Conservation (phyloP, 2,888 invertebrate genomes). For the Merodon equestris region DNA sequence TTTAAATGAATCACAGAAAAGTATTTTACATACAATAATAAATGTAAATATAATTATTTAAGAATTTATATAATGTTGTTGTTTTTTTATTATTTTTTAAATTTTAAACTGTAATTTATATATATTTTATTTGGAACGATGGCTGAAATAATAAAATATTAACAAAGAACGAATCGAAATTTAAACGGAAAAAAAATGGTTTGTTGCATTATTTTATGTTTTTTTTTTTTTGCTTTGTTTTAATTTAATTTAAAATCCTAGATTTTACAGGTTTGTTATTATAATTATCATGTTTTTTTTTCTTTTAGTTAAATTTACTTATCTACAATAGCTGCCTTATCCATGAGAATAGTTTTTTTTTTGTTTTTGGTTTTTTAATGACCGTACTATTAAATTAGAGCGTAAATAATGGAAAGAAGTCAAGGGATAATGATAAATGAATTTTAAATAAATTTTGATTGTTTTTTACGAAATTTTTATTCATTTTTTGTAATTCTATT, state of each 20-base stretch:
- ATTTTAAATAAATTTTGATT: slow-evolving; percentile 66
- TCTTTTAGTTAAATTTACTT: slow-evolving; percentile 73
- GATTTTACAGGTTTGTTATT: slow-evolving; percentile 46
- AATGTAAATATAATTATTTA: slow-evolving; percentile 66
- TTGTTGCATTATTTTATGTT: slow-evolving; percentile 53
- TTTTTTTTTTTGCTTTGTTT: slow-evolving; percentile 53
- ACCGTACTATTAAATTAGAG: slow-evolving; percentile 50
- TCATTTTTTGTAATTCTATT: slow-evolving; percentile 7
- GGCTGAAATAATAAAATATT: slow-evolving; percentile 1
- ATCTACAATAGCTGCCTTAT: slow-evolving; percentile 80
- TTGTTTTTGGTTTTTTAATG: slow-evolving; percentile 66
- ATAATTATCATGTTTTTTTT: slow-evolving; percentile 50
- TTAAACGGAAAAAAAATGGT: slow-evolving; percentile 10
- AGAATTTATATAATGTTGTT: slow-evolving; percentile 47
- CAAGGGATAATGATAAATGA: slow-evolving; percentile 52
- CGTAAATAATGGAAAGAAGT: slow-evolving; percentile 18
- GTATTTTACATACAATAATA: slow-evolving; percentile 69
- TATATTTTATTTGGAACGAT: slow-evolving; percentile 22
- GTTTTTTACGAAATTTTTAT: slow-evolving; percentile 39
- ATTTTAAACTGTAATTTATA: slow-evolving; percentile 19
- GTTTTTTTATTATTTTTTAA: slow-evolving; percentile 13
- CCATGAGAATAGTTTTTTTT: slow-evolving; percentile 79
- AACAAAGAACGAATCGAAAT: slow-evolving; percentile 23
- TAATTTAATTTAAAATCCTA: slow-evolving; percentile 67
- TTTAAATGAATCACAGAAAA: slow-evolving; percentile 70